These are phyloP conservation scores for Abrostola triplasia DNA, from an alignment of 2,888 invertebrate species.

Conservation along the genomic window DNA sequence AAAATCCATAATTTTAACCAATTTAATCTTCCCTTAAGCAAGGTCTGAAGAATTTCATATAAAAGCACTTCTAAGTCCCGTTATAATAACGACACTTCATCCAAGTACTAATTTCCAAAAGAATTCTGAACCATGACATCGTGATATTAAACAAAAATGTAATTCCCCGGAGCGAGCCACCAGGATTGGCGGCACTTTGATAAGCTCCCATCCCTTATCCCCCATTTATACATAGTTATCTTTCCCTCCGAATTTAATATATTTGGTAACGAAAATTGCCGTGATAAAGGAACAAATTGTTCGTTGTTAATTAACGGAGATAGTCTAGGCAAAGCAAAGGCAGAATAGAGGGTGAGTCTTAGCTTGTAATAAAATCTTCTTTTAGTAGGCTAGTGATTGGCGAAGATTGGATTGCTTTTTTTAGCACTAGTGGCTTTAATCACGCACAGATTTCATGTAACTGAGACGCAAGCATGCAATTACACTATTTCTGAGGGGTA, in stretches of 20 bases:
- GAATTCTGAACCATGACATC: constrained; percentile 5
- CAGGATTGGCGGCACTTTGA: constrained; percentile 27
- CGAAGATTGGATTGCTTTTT: too few relatives aligned
- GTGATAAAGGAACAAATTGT: constrained; percentile 4
- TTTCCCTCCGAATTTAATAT: constrained; percentile 8
- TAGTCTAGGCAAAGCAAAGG: not conserved
- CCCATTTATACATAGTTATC: constrained; percentile 31
- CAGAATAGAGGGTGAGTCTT: not conserved
- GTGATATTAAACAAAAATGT: constrained; percentile 36
- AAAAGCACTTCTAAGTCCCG: too few relatives aligned
- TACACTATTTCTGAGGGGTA: too few relatives aligned
- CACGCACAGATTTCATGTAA: too few relatives aligned
- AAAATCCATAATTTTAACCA: too few relatives aligned
- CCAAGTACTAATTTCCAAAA: constrained; percentile 12
- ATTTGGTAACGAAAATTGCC: constrained; percentile 14
- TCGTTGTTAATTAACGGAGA: not conserved
- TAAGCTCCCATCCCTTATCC: constrained; percentile 22
- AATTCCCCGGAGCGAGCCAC: constrained; percentile 15
- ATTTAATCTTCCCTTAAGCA: too few relatives aligned
- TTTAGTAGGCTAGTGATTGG: too few relatives aligned
- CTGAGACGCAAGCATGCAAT: too few relatives aligned
- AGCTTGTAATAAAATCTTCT: not conserved
- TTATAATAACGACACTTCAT: constrained; percentile 9
- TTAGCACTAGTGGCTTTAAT: too few relatives aligned
- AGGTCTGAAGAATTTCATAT: too few relatives aligned